These are phyloP conservation scores for Xiphydria camelus DNA, from an alignment of 2,888 invertebrate species.

Conservation along the genomic window DNA sequence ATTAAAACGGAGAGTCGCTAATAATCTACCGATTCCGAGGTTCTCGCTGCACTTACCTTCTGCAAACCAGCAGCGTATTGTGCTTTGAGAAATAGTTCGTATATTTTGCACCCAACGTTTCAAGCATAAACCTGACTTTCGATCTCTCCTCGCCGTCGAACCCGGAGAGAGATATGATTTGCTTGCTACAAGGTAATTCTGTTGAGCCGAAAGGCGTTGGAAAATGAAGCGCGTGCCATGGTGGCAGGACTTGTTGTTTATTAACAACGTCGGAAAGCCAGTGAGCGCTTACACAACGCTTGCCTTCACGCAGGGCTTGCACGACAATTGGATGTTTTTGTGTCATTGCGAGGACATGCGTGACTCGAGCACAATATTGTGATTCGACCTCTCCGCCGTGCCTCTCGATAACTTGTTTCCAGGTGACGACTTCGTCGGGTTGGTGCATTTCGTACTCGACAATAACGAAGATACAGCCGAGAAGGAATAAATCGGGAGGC, in stretches of 20 bases:
- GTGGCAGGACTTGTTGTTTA: slow-evolving; percentile 84
- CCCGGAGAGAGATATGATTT: slow-evolving; percentile 84
- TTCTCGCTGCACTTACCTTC: slow-evolving; percentile 49
- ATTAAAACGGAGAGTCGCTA: neutral
- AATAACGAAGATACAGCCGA: slow-evolving; percentile 92
- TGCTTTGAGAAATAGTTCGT: slow-evolving; percentile 79
- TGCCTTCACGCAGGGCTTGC: slow-evolving; percentile 74
- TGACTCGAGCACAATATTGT: slow-evolving; percentile 82
- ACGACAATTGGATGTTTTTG: slow-evolving; percentile 90
- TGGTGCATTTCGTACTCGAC: slow-evolving; percentile 79
- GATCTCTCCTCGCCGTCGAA: slow-evolving; percentile 86
- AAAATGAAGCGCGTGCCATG: slow-evolving; percentile 92
- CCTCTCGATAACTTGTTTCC: slow-evolving; percentile 74
- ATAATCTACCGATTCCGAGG: neutral
- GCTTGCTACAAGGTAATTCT: slow-evolving; percentile 74
- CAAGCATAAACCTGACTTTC: slow-evolving; percentile 81
- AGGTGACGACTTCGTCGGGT: slow-evolving; percentile 65
- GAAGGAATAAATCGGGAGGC: slow-evolving; percentile 84
- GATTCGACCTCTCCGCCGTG: slow-evolving; percentile 88
- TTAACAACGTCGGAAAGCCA: slow-evolving; percentile 92
- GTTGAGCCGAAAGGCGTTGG: slow-evolving; percentile 73
- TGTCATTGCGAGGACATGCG: slow-evolving; percentile 90
- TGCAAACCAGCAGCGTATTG: slow-evolving; percentile 77
- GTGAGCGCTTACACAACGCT: slow-evolving; percentile 78
- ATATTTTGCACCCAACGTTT: slow-evolving; percentile 81